Evolutionary conservation across 2,113 vertebrate genomes (phyloP).

Genomic region (Mormyrus lacerda): DNA sequence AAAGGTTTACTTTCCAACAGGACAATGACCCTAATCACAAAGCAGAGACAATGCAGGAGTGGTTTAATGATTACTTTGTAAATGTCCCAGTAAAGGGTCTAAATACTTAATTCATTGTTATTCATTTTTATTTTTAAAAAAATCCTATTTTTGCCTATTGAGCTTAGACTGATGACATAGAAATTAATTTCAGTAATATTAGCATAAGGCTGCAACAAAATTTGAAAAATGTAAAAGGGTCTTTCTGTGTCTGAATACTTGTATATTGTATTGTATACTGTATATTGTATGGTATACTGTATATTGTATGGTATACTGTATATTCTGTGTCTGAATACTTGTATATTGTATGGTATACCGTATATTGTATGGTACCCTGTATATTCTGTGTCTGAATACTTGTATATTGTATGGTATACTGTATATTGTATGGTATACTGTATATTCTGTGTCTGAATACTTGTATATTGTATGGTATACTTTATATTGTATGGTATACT

Average conservation of each 20-base stretch:
- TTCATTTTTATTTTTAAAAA: neutral
- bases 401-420: neutral
- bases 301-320: too few species aligned
- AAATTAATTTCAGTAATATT: neutral
- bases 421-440: neutral
- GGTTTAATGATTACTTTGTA: neutral
- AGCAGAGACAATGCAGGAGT: too few species aligned
- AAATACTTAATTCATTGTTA: neutral
- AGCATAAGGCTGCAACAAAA: neutral
- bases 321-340: too few species aligned
- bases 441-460: too few species aligned
- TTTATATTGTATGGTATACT: neutral
- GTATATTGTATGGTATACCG: neutral
- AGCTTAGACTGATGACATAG: neutral
- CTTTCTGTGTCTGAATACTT: neutral
- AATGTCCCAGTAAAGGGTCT: neutral
- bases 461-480: neutral
- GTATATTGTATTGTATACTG: too few species aligned
- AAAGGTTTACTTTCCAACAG: neutral
- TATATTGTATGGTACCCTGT: neutral
- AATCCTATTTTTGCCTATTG: neutral
- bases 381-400: too few species aligned
- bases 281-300: too few species aligned
- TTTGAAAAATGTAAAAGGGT: neutral
- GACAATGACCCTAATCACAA: too few species aligned